Percentiles rank a stretch among this genome's conserved stretches.
Evolutionary conservation across 2,113 vertebrate species (phyloP).

Genomic region (Oxyura jamaicensis): DNA sequence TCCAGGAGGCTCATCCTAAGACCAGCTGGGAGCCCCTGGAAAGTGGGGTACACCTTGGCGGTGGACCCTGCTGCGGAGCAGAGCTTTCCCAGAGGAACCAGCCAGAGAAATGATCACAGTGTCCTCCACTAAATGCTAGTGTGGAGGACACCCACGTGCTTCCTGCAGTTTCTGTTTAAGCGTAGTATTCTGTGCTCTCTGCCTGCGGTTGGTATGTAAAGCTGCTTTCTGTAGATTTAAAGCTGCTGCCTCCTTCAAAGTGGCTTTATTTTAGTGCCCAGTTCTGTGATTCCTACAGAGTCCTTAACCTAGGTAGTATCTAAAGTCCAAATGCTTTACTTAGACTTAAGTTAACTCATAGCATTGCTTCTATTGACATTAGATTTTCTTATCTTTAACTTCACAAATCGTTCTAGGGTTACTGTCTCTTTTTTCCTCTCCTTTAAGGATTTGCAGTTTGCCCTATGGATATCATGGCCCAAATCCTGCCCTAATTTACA

Average conservation of each 20-base stretch:
- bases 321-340: background rate
- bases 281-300: background rate
- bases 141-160: constrained; percentile 34
- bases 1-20: background rate
- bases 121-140: background rate
- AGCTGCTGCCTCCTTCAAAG: background rate
- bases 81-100: background rate
- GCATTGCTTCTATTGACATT: background rate
- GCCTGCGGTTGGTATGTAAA: background rate
- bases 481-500: background rate
- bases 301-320: background rate
- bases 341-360: background rate
- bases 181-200: constrained; percentile 5
- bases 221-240: constrained; percentile 13
- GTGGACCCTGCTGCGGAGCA: fast-evolving
- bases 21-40: background rate
- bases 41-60: background rate
- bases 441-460: background rate
- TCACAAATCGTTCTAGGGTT: background rate
- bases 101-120: background rate
- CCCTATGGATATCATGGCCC: background rate
- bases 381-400: background rate
- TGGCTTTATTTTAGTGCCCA: background rate
- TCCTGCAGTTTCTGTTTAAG: constrained; percentile 61
- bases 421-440: background rate